A percentile compares a stretch with the other conserved stretches of the same genome.
These are phyloP conservation scores for Calonectris borealis DNA, from an alignment of 2,113 vertebrate genomes.

Conservation along the genomic window DNA sequence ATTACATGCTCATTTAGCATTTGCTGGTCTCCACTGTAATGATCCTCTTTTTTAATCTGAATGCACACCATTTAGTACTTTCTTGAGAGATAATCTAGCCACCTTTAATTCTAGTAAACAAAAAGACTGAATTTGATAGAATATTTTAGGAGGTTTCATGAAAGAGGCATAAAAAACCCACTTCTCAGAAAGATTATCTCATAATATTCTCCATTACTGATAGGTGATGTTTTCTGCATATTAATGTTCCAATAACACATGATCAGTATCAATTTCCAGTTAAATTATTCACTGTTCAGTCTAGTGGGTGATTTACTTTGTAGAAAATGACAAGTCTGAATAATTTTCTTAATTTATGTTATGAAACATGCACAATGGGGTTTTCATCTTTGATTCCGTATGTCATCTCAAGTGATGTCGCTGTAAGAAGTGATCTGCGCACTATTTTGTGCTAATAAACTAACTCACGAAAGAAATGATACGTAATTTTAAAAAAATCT, in stretches of 20 bases:
- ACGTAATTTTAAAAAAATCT: fast-evolving
- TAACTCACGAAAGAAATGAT: neutral
- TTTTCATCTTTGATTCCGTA: neutral
- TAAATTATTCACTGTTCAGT: neutral
- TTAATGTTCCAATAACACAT: neutral
- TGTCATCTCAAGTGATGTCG: neutral
- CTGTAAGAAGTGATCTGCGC: neutral
- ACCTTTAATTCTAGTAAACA: neutral
- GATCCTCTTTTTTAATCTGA: neutral
- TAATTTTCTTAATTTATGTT: neutral
- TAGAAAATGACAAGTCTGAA: neutral
- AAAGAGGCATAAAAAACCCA: neutral
- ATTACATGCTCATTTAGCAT: neutral
- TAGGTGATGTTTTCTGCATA: neutral
- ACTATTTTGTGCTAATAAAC: neutral
- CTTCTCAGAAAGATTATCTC: neutral
- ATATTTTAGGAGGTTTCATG: neutral
- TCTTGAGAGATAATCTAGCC: neutral
- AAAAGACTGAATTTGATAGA: neutral
- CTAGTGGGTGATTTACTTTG: neutral
- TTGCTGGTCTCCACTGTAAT: neutral
- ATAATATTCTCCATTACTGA: neutral
- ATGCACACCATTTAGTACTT: neutral
- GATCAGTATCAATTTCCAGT: neutral
- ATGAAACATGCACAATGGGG: neutral